Conservation (phyloP, 2,888 invertebrate species). For the Sericinus montela region DNA sequence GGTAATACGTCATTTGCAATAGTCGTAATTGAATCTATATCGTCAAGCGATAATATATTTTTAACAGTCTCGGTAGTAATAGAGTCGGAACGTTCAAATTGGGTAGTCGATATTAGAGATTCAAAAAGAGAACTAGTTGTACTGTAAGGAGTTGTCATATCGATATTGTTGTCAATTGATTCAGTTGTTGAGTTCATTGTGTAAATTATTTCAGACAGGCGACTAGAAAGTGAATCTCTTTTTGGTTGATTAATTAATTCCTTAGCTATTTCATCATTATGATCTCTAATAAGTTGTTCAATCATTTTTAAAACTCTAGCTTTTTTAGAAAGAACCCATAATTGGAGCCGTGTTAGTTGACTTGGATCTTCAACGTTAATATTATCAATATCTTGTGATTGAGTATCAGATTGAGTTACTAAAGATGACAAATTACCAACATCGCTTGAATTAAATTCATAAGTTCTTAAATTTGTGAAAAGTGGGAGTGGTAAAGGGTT, state of each 20-base stretch:
- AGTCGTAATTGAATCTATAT: constrained; percentile 2
- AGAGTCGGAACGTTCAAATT: neutral
- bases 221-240: constrained; percentile 50
- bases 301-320: constrained; percentile 72
- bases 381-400: constrained; percentile 33
- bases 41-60: neutral
- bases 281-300: constrained; percentile 66
- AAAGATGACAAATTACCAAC: constrained; percentile 30
- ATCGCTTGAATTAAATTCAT: constrained; percentile 40
- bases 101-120: neutral
- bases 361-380: constrained; percentile 43
- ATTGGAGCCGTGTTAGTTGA: constrained; percentile 56
- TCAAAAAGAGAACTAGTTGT: neutral
- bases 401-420: constrained; percentile 28
- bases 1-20: constrained; percentile 12
- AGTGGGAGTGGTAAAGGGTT: constrained; percentile 48
- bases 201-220: constrained; percentile 61
- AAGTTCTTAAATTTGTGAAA: constrained; percentile 51
- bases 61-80: constrained; percentile 3
- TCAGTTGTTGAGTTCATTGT: constrained; percentile 54
- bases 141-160: neutral
- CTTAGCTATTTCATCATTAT: constrained; percentile 64
- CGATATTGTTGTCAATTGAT: constrained; percentile 25
- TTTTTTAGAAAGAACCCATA: constrained; percentile 71
- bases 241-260: constrained; percentile 46